Base-by-base conservation (phyloP, 2,113 vertebrate genomes). In the Echinops telfairi region DNA sequence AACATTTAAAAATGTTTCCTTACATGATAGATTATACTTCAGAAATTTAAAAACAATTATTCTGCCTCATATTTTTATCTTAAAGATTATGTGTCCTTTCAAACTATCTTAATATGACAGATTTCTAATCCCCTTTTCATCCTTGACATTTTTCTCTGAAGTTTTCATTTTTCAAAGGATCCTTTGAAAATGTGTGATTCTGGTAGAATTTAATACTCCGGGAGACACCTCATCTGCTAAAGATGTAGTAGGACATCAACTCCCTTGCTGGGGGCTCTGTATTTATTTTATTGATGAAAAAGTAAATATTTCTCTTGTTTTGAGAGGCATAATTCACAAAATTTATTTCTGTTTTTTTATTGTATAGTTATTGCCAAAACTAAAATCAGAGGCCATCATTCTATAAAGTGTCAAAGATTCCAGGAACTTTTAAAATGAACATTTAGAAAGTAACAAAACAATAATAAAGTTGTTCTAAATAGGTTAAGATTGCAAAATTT, bases 401-500 rank as follows among this genome's bases (percentile, higher is more conserved):
- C 89, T 90, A 6, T 53, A 33, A 80, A 66, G 6, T 84, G 71
- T 43, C 68, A 89, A 83, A 15, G 78, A 85, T 76, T 83, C 71
- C 64, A 91, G 23, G 57, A 19, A 6, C 47, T 85, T 95, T 92
- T 93, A 89, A 87, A 93, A 38, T 16, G 85, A 38, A 83, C 38
- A 66, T 94, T 93, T 68, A 80, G 10, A 53, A 95, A 77, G 16
- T 3, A 84, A 89, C 66, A 80, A 93, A 94, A 86, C 29, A 86
- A 33, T 4, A 33, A 36, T 75, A 84, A 83, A 92, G 14, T 91
- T 87, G 83, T 91, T 92, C 58, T 91, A 95, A 96, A 93, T 95
- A 94, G 82, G 94, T 83, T 95, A 91, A 1, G 16, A 86, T 94
- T 91, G 82, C 84, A 95, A 96, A 97, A 95, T 95, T 95, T 93